Percentiles rank a stretch among this genome's conserved stretches.
These are phyloP conservation scores for Falco naumanni DNA, from an alignment of 2,797 vertebrate genomes.

Conservation along the genomic window DNA sequence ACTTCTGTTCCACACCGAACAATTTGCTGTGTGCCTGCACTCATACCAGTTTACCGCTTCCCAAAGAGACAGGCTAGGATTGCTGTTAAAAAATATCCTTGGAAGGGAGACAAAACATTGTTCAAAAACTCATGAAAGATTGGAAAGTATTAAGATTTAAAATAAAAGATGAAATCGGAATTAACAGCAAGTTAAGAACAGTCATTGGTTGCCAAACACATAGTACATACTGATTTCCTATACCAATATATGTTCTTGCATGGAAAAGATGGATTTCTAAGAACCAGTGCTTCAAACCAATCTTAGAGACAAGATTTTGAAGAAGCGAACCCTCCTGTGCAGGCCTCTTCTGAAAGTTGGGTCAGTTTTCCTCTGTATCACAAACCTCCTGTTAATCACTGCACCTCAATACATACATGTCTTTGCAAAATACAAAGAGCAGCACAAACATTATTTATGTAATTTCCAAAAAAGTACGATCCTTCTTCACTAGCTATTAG, in stretches of 20 bases:
- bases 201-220: neutral
- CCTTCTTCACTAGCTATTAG: neutral
- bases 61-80: neutral
- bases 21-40: neutral
- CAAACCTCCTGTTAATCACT: neutral
- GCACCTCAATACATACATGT: neutral
- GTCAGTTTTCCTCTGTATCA: neutral
- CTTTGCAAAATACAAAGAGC: neutral
- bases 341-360: neutral
- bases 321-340: neutral
- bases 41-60: neutral
- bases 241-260: neutral
- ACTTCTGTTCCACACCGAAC: neutral
- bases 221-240: neutral
- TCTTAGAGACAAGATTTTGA: neutral
- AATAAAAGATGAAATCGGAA: neutral
- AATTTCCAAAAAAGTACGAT: neutral
- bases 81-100: neutral
- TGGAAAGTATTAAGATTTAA: neutral
- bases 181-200: neutral
- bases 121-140: neutral
- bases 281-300: neutral
- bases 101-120: neutral
- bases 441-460: neutral
- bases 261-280: neutral